A percentile compares a stretch with the other conserved stretches of the same genome.
phyloP scores from a whole-genome alignment of 2,797 vertebrate species.

The Tenualosa ilisha region DNA sequence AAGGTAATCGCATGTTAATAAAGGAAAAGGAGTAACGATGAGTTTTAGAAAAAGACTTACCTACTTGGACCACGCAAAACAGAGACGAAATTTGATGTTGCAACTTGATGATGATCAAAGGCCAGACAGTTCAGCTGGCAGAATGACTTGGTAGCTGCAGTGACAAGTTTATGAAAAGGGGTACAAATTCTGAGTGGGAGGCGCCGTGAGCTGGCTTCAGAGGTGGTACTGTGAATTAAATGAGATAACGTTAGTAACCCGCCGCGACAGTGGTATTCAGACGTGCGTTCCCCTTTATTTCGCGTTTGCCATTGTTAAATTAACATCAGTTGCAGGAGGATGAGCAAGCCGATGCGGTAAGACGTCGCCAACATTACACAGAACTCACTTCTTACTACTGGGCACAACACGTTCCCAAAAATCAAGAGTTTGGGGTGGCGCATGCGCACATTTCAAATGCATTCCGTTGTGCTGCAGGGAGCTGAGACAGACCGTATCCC shows the following conservation, averaged over 20 bases:
- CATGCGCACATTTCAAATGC: not conserved
- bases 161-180: constrained; percentile 13
- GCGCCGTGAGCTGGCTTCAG: constrained; percentile 5
- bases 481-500: not conserved
- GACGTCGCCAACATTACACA: not conserved
- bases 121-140: not conserved
- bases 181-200: constrained; percentile 5
- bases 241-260: not conserved
- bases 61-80: not conserved
- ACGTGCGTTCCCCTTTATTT: not conserved
- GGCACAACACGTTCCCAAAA: constrained; percentile 21
- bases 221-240: constrained; percentile 23
- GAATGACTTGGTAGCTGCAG: not conserved
- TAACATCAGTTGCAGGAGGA: not conserved
- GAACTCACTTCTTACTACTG: constrained; percentile 1
- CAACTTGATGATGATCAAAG: not conserved
- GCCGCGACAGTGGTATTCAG: constrained; percentile 3
- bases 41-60: not conserved
- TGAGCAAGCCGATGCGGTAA: not conserved
- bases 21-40: not conserved
- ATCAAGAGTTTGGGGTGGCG: not conserved
- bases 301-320: not conserved
- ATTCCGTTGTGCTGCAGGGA: not conserved
- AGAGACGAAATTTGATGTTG: not conserved
- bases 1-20: not conserved